phyloP scores from a whole-genome alignment of 2,797 vertebrate genomes.

The Agapornis canus region DNA sequence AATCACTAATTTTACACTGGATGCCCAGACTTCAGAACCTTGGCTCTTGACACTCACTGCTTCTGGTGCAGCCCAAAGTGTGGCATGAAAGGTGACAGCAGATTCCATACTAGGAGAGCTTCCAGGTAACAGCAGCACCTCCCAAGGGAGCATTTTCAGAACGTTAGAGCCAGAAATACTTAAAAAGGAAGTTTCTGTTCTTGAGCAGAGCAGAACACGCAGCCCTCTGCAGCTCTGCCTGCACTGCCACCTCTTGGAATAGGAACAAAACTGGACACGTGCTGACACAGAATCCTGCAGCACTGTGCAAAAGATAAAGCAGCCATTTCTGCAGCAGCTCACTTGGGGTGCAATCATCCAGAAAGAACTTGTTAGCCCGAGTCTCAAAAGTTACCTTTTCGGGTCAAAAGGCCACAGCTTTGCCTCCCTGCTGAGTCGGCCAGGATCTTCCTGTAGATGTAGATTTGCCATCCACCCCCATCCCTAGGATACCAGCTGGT shows the following conservation, averaged over 20 bases:
- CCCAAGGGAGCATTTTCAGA: neutral
- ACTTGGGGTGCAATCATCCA: neutral
- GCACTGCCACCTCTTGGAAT: neutral
- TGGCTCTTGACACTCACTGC: neutral
- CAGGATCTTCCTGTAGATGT: neutral
- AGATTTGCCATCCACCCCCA: conserved; percentile 20
- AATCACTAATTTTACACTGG: neutral
- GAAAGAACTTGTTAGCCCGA: conserved; percentile 5
- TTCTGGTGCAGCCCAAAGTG: neutral
- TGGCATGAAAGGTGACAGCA: neutral
- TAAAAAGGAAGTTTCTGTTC: neutral
- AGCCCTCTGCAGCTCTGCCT: conserved; percentile 9
- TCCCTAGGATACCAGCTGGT: conserved; percentile 48
- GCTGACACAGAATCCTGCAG: neutral
- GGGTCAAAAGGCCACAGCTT: neutral
- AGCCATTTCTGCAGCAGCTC: neutral
- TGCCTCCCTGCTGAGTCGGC: neutral
- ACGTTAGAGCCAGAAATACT: neutral
- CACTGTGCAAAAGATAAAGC: neutral
- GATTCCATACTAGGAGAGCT: neutral
- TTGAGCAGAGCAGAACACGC: conserved; percentile 3
- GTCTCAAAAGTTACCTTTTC: conserved; percentile 1
- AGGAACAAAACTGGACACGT: conserved; percentile 1
- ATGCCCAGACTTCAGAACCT: neutral
- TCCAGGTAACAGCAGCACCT: neutral